Evolutionary conservation across 2,113 vertebrate species (phyloP).

Genomic region (Setophaga coronata): DNA sequence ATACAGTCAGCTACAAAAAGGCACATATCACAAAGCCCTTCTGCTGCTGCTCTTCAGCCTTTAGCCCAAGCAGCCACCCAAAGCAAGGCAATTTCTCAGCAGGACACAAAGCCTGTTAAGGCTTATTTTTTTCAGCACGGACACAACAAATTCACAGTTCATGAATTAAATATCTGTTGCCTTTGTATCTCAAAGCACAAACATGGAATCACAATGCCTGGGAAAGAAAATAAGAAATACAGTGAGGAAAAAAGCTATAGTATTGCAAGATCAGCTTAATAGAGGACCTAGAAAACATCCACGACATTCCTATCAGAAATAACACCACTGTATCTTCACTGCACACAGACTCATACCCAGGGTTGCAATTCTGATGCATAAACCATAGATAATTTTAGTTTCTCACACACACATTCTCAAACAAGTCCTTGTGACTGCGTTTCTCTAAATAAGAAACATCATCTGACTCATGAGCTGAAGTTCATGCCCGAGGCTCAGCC

Average conservation of each 20-base stretch:
- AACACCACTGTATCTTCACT: neutral
- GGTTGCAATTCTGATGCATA: neutral
- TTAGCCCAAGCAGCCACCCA: neutral
- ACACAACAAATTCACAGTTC: neutral
- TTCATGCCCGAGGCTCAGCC: neutral
- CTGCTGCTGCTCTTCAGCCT: neutral
- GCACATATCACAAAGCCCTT: neutral
- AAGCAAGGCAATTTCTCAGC: neutral
- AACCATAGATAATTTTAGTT: neutral
- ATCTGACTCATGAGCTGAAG: neutral
- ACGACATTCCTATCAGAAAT: neutral
- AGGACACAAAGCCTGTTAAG: neutral
- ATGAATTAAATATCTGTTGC: neutral
- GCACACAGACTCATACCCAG: neutral
- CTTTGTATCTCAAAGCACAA: neutral
- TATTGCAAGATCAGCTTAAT: accelerated
- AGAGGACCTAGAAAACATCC: neutral
- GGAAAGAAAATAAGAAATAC: neutral
- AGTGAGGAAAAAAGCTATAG: neutral
- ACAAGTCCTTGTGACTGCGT: neutral
- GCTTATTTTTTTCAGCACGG: neutral
- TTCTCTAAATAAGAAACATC: neutral
- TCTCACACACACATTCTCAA: neutral
- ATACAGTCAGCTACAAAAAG: neutral
- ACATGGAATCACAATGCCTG: neutral